phyloP scores from a whole-genome alignment of 2,113 vertebrate genomes.

The Rhinopomastus cyanomelas region DNA sequence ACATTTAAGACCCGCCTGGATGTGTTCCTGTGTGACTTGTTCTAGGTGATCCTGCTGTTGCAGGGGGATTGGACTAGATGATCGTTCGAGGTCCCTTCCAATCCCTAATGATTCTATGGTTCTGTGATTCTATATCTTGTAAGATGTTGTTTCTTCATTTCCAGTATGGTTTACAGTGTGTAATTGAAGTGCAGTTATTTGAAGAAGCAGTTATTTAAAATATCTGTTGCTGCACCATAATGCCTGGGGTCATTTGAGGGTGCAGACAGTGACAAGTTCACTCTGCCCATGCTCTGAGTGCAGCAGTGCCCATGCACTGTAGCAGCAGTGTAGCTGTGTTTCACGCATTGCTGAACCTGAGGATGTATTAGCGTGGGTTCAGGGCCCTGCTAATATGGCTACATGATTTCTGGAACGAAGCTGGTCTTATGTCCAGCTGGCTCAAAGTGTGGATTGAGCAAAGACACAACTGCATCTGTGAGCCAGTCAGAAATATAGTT shows the following conservation, averaged over 20 bases:
- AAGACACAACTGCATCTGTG: neutral
- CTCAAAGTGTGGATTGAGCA: neutral
- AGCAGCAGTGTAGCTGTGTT: neutral
- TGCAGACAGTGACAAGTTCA: neutral
- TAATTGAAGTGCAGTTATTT: neutral
- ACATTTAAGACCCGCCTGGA: no score
- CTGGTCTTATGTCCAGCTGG: neutral
- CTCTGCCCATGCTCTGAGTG: neutral
- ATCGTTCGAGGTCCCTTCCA: no score
- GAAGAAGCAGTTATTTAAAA: neutral
- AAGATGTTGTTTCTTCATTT: neutral
- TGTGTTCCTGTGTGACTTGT: no score
- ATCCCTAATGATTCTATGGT: no score
- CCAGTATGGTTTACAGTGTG: neutral
- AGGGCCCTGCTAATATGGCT: neutral
- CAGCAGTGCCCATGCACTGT: neutral
- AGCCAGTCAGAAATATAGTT: neutral
- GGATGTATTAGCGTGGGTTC: neutral
- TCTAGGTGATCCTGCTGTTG: no score
- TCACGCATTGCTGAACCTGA: neutral
- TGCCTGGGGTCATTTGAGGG: neutral
- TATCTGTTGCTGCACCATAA: neutral
- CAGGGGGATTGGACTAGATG: no score
- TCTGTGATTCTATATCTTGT: neutral
- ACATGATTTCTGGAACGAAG: slow-evolving; percentile 30